A percentile compares a stretch with the other conserved stretches of the same genome.
These are phyloP conservation scores for Paralvinella palmiformis DNA, from an alignment of 1,140 invertebrate species.

Conservation along the genomic window DNA sequence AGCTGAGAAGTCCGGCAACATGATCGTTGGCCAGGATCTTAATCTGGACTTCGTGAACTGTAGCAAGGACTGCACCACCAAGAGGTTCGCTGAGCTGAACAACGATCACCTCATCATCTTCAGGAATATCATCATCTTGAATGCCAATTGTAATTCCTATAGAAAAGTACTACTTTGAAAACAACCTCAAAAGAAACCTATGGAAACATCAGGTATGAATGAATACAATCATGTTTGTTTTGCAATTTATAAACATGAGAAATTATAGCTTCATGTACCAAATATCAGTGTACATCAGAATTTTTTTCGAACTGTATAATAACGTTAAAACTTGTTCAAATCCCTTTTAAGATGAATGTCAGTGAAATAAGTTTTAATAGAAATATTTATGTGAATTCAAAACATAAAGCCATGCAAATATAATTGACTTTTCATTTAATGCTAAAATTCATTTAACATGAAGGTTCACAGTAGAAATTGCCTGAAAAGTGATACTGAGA, in stretches of 20 bases:
- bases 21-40: slow-evolving; percentile 44
- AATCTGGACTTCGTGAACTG: slow-evolving; percentile 26
- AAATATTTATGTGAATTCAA: too few species aligned
- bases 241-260: neutral
- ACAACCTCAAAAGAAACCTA: neutral
- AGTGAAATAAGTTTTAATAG: too few species aligned
- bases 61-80: slow-evolving; percentile 37
- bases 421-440: too few species aligned
- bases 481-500: too few species aligned
- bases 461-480: too few species aligned
- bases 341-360: too few species aligned
- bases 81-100: slow-evolving; percentile 31
- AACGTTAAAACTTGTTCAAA: too few species aligned
- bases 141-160: slow-evolving; percentile 42
- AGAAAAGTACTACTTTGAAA: slow-evolving; percentile 1
- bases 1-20: slow-evolving; percentile 39
- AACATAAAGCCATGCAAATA: too few species aligned
- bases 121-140: slow-evolving; percentile 36
- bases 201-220: neutral
- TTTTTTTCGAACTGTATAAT: too few species aligned
- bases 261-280: too few species aligned
- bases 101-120: slow-evolving; percentile 35
- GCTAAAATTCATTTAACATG: too few species aligned
- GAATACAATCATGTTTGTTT: neutral
- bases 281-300: too few species aligned